Evolutionary conservation across 1,140 invertebrate species (phyloP), one percentile per base, ranked within the genome.

Genomic region (Chironomus tepperi): DNA sequence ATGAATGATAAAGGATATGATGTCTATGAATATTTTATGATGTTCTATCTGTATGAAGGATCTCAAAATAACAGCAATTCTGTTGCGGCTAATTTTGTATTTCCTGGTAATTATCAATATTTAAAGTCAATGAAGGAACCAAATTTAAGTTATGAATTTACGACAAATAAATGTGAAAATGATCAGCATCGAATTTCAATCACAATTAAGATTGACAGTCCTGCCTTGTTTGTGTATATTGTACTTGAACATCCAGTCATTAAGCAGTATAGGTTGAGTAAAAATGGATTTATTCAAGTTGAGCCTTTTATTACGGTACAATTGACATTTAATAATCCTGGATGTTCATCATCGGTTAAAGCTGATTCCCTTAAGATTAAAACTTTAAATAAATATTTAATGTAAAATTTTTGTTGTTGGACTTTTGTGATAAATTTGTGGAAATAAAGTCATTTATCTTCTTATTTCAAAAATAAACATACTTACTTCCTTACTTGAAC

Each of bases 211-310:
- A 75, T 82, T 0, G 78, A 77, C 74, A 77, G 75, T n/a, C 80
- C 81, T 2, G 79, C 79, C 0, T 76, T 79, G 3, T 82, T 83
- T 75, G 78, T 83, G 6, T 83, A 80, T 72, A 74, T 84, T n/a
- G 81, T 82, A 75, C 75, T 84, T 9, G 73, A 79, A 42, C 76
- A 79, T 74, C 75, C 75, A 8, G 76, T 79, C 19, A 79, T 79
- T 2, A 73, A 77, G 12, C 76, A 74, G 7, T 81, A 83, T 74
- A 76, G 73, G 64, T 77, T 84, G 9, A 82, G 82, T 5, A 79
- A 81, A 74, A 84, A 84, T 75, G 83, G 83, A 12, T 84, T 80
- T 75, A 79, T 83, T 77, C 79, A 80, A 75, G 76, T 81, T 5
- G 74, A 74, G 15, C 77, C 78, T 3, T 75, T 77, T 18, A 78